Percentiles rank a stretch among this genome's conserved stretches.
phyloP scores from a whole-genome alignment of 2,797 vertebrate genomes.

The Hippopotamyrus pictus region DNA sequence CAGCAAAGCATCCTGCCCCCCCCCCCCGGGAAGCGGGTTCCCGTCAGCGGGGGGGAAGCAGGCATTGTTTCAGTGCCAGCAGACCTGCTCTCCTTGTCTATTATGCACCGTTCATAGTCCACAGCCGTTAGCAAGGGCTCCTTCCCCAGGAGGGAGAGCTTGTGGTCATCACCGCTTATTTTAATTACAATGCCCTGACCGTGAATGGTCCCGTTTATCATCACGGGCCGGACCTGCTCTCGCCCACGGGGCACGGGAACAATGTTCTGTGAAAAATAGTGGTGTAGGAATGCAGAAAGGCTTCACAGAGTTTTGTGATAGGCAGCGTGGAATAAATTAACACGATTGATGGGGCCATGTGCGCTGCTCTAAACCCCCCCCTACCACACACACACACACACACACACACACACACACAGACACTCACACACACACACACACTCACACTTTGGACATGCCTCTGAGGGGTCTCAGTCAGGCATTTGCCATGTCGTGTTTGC shows the following conservation, averaged over 20 bases:
- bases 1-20: not conserved
- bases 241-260: not conserved
- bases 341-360: constrained; percentile 47
- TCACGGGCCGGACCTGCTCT: not conserved
- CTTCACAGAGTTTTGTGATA: constrained; percentile 53
- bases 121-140: not conserved
- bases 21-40: not conserved
- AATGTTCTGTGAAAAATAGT: not conserved
- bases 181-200: constrained; percentile 8
- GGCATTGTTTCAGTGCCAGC: not conserved
- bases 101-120: not conserved
- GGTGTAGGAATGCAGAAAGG: constrained; percentile 5
- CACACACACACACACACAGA: constrained; percentile 3
- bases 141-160: not conserved
- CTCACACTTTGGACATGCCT: constrained; percentile 28
- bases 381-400: not conserved
- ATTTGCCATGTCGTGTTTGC: not conserved
- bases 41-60: not conserved
- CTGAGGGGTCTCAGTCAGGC: constrained; percentile 21
- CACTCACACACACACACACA: not conserved
- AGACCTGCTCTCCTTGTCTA: not conserved
- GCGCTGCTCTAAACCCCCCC: constrained; percentile 1
- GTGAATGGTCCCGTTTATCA: constrained; percentile 10
- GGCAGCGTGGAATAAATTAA: constrained; percentile 63
- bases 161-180: not conserved